These are phyloP conservation scores for Sesia apiformis DNA, from an alignment of 2,888 invertebrate species.

Conservation along the genomic window DNA sequence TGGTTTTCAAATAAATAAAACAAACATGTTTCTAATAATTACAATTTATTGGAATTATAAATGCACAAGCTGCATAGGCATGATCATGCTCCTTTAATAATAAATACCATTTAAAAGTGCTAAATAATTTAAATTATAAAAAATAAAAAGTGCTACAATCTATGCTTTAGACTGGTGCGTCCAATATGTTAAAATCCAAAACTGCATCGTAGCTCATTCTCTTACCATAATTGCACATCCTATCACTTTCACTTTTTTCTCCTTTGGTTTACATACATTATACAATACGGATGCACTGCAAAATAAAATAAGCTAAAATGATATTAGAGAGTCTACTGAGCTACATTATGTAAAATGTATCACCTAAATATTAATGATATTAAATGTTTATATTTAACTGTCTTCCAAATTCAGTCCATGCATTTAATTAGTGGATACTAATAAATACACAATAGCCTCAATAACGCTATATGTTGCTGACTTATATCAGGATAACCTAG, in stretches of 20 bases:
- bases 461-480: constrained; percentile 37
- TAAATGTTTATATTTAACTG: too few relatives aligned
- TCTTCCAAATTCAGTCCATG: too few relatives aligned
- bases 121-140: constrained; percentile 55
- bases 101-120: constrained; percentile 60
- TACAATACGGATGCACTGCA: too few relatives aligned
- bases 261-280: not conserved
- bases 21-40: constrained; percentile 47
- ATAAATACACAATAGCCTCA: too few relatives aligned
- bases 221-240: constrained; percentile 27
- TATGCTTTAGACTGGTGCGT: constrained; percentile 65
- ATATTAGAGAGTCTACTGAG: too few relatives aligned
- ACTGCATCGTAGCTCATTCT: constrained; percentile 23
- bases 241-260: not conserved
- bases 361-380: too few relatives aligned
- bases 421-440: too few relatives aligned
- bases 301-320: too few relatives aligned
- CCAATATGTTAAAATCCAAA: constrained; percentile 34
- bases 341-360: too few relatives aligned
- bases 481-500: constrained; percentile 56
- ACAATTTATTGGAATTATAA: constrained; percentile 71
- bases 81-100: constrained; percentile 56
- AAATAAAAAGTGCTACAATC: constrained; percentile 48
- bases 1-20: constrained; percentile 21
- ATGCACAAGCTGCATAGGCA: constrained; percentile 65